Base-by-base conservation (phyloP, 2,888 invertebrate species). In the Spisula solida region DNA sequence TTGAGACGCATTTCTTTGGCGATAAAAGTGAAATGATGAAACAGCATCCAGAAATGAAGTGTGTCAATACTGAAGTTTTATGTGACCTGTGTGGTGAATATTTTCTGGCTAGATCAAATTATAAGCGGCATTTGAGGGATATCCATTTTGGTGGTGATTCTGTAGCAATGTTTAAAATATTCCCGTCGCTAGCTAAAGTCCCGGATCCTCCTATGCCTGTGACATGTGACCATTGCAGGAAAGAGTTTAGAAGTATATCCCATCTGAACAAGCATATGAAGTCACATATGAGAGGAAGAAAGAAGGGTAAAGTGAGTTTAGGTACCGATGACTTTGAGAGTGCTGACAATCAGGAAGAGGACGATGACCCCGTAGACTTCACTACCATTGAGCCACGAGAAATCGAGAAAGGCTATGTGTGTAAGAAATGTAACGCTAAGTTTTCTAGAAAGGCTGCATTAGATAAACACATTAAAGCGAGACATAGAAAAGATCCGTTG, bases 171-270 rank as follows among this genome's bases (percentile, higher is more conserved):
- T 79, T 82, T 8, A 60, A 79, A 47, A 20, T 29, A 12, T 87
- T 87, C 41, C 87, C 87, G 31, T n/a, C 20, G n/a, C 47, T 82
- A 20, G 51, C 70, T 20, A 81, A 70, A 66, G 48, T 86, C 16
- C 70, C 84, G 5, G 81, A 82, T 34, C 81, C 84, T 55, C 82
- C 86, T 20, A 83, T 84, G 18, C 66, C 81, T 47, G 66, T 55
- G 8, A 81, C 66, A 0, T 90, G 90, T 88, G 90, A 90, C 34
- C 86, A 88, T 29, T 90, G 90, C 78, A 84, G 84, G 25, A 88
- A 85, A 75, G 47, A 56, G 10, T 90, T 88, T 34, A 55, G 51
- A 29, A 60, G 55, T 51, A 20, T 86, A 8, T 16, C 14, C 25
- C 70, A 55, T 41, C 60, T 90, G 20, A 86, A 90, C 20, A 25